Evolutionary conservation across 2,888 invertebrate genomes (phyloP).

Genomic region (Apoderus coryli): DNA sequence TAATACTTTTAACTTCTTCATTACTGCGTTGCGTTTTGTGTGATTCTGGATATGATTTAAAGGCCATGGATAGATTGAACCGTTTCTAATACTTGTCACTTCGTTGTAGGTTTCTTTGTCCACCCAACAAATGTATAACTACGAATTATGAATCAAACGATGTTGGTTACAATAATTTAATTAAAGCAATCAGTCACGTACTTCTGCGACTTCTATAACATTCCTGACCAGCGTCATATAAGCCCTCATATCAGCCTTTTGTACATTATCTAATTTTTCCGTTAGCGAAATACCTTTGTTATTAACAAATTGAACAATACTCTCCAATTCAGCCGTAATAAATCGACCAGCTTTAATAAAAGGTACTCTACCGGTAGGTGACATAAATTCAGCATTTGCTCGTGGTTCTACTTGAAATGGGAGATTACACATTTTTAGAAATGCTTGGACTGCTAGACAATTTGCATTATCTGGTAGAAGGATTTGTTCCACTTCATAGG

Average conservation of each 20-base stretch:
- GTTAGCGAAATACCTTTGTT: conserved; percentile 72
- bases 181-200: too few relatives aligned
- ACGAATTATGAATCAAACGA: conserved; percentile 12
- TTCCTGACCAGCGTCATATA: conserved; percentile 84
- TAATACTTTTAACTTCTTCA: conserved; percentile 57
- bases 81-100: conserved; percentile 73
- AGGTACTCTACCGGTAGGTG: conserved; percentile 85
- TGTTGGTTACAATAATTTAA: too few relatives aligned
- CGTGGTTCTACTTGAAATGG: conserved; percentile 68
- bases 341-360: conserved; percentile 84
- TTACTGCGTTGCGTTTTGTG: conserved; percentile 53
- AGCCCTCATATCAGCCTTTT: conserved; percentile 84
- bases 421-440: conserved; percentile 82
- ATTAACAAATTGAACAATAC: conserved; percentile 77
- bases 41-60: conserved; percentile 69
- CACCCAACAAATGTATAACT: conserved; percentile 79
- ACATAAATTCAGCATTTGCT: conserved; percentile 93
- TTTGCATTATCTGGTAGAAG: conserved; percentile 87
- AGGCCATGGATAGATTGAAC: conserved; percentile 89
- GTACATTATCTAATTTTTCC: conserved; percentile 50
- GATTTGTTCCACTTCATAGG: conserved; percentile 87
- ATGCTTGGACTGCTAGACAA: conserved; percentile 84
- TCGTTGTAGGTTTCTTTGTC: conserved; percentile 64
- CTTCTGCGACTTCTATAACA: conserved; percentile 83
- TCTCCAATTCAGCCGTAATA: conserved; percentile 79